These are phyloP conservation scores for Drosophila auraria DNA, from an alignment of 1,140 invertebrate genomes.

Conservation along the genomic window DNA sequence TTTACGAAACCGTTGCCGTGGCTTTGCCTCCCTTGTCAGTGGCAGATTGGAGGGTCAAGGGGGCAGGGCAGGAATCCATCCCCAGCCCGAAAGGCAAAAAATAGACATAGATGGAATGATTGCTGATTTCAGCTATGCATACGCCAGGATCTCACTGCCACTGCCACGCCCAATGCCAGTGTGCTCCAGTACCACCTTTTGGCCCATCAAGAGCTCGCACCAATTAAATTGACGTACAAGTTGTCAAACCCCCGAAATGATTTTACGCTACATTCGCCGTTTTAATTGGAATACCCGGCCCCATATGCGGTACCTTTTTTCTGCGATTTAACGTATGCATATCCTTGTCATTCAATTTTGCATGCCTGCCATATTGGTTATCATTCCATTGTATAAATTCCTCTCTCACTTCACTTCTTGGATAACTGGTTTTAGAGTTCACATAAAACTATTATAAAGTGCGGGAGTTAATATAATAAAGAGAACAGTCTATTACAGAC, in stretches of 20 bases:
- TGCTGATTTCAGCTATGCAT: conserved; percentile 69
- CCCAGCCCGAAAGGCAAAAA: conserved; percentile 46
- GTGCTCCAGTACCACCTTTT: conserved; percentile 19
- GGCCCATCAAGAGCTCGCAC: conserved; percentile 56
- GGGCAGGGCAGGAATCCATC: conserved; percentile 7
- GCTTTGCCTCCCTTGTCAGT: conserved; percentile 35
- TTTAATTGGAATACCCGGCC: conserved; percentile 62
- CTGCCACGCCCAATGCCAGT: conserved; percentile 11
- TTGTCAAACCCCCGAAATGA: conserved; percentile 75
- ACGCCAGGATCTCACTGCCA: conserved; percentile 21
- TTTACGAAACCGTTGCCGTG: conserved; percentile 24
- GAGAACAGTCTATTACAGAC: too few species aligned
- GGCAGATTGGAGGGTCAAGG: conserved; percentile 28
- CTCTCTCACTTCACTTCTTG: neutral
- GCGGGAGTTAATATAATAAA: too few species aligned
- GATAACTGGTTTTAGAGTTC: neutral
- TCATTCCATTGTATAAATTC: conserved; percentile 5
- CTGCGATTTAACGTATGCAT: conserved; percentile 13
- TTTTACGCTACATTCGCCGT: conserved; percentile 72
- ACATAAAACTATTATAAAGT: too few species aligned
- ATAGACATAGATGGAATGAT: conserved; percentile 77
- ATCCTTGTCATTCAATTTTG: conserved; percentile 23
- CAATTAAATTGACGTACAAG: conserved; percentile 81
- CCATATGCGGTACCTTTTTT: conserved; percentile 17
- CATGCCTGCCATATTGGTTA: conserved; percentile 1